phyloP scores from a whole-genome alignment of 2,888 invertebrate genomes.

The Caenorhabditis sp. region DNA sequence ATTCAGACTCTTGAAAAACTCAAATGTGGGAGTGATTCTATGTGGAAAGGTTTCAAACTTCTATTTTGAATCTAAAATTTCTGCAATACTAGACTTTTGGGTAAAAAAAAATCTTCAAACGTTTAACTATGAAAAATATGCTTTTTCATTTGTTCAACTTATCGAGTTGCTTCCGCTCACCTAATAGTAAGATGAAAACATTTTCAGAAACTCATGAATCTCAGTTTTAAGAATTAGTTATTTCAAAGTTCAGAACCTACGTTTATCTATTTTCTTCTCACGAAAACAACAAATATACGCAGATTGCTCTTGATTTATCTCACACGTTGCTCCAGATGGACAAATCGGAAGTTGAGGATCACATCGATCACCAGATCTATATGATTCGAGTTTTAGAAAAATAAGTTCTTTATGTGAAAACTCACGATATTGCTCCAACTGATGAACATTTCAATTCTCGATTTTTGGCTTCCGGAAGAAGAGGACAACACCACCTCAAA shows the following conservation, averaged over 20 bases:
- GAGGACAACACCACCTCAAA: conserved; percentile 53
- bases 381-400: neutral
- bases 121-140: too few relatives aligned
- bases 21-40: too few relatives aligned
- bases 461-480: neutral
- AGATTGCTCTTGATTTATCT: conserved; percentile 15
- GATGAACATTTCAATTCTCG: conserved; percentile 4
- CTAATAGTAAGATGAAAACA: too few relatives aligned
- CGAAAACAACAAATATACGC: conserved; percentile 23
- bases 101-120: too few relatives aligned
- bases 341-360: conserved; percentile 25
- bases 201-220: too few relatives aligned
- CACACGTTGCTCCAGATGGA: conserved; percentile 18
- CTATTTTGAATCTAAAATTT: too few relatives aligned
- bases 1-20: too few relatives aligned
- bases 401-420: neutral
- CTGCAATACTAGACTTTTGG: too few relatives aligned
- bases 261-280: neutral
- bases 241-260: too few relatives aligned
- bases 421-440: neutral
- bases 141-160: too few relatives aligned
- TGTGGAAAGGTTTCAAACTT: too few relatives aligned
- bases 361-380: conserved; percentile 26
- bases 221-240: neutral
- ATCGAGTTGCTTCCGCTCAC: too few relatives aligned